Conservation (phyloP, 2,797 vertebrate species). For the Centroberyx gerrardi region DNA sequence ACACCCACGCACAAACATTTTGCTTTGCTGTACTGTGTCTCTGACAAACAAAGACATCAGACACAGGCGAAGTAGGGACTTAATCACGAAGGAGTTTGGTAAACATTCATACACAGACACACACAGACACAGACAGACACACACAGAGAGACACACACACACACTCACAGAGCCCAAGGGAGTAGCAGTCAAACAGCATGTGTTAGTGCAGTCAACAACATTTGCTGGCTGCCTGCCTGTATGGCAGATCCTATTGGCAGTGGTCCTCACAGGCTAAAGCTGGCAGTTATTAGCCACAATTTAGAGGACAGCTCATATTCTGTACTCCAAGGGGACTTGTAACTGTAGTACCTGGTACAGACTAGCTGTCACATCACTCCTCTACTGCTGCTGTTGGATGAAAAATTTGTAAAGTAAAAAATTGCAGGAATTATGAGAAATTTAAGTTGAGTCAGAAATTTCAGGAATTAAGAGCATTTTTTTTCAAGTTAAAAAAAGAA, state of each 20-base stretch:
- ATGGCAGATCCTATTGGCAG: slow-evolving; percentile 68
- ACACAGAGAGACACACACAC: slow-evolving; percentile 33
- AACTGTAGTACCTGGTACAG: slow-evolving; percentile 55
- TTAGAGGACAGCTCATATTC: slow-evolving; percentile 74
- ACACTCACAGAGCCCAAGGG: slow-evolving; percentile 52
- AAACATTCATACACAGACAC: slow-evolving; percentile 54
- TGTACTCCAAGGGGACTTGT: slow-evolving; percentile 71
- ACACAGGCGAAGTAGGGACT: slow-evolving; percentile 58
- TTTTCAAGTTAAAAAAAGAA: not conserved
- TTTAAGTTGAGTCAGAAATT: too few relatives aligned
- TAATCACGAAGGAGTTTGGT: slow-evolving; percentile 65
- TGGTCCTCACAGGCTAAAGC: slow-evolving; percentile 67
- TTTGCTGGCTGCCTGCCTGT: slow-evolving; percentile 74
- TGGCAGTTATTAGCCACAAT: slow-evolving; percentile 76
- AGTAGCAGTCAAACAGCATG: slow-evolving; percentile 80
- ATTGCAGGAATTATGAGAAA: slow-evolving; percentile 31
- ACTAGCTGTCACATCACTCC: slow-evolving; percentile 41
- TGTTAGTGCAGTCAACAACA: slow-evolving; percentile 78
- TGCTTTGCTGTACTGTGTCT: slow-evolving; percentile 38
- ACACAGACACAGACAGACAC: slow-evolving; percentile 27
- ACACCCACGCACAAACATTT: slow-evolving; percentile 54
- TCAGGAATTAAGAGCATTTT: not conserved
- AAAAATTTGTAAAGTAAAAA: slow-evolving; percentile 25
- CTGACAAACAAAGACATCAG: slow-evolving; percentile 70
- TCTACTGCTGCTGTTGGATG: not conserved